Conservation (phyloP, 2,888 invertebrate species). For the Acanthosepion lycidas region DNA sequence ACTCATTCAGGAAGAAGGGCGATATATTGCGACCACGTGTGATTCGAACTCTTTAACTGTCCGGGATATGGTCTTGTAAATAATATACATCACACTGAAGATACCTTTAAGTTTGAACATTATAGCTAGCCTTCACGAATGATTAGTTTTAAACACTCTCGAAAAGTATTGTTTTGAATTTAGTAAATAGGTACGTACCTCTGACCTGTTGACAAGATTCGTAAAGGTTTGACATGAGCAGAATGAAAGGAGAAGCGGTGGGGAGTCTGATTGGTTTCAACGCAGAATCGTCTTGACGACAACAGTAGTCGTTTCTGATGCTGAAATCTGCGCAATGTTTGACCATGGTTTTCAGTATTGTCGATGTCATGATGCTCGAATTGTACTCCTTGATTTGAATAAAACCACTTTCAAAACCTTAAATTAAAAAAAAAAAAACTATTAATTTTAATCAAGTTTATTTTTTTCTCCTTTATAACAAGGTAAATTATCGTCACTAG, state of each 20-base stretch:
- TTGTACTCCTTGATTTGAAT: background rate
- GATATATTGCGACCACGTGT: too few relatives aligned
- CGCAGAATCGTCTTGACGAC: constrained; percentile 13
- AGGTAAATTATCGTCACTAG: background rate
- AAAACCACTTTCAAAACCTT: background rate
- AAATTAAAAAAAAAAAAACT: background rate
- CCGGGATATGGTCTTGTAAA: too few relatives aligned
- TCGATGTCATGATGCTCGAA: background rate
- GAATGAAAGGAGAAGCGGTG: background rate
- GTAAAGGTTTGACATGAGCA: constrained; percentile 15
- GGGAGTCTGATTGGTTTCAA: background rate
- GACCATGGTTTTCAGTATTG: background rate
- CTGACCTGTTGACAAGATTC: background rate
- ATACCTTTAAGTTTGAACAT: too few relatives aligned
- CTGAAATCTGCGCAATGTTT: background rate
- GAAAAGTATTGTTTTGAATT: too few relatives aligned
- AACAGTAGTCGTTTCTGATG: background rate
- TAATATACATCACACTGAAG: too few relatives aligned
- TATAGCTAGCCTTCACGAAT: too few relatives aligned
- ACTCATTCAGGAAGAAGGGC: too few relatives aligned
- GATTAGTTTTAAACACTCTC: too few relatives aligned
- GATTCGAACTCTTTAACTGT: too few relatives aligned
- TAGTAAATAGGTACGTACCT: background rate
- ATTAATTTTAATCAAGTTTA: background rate
- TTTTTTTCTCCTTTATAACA: background rate